phyloP scores from a whole-genome alignment of 2,888 invertebrate genomes.

The Isotomurus palustris region DNA sequence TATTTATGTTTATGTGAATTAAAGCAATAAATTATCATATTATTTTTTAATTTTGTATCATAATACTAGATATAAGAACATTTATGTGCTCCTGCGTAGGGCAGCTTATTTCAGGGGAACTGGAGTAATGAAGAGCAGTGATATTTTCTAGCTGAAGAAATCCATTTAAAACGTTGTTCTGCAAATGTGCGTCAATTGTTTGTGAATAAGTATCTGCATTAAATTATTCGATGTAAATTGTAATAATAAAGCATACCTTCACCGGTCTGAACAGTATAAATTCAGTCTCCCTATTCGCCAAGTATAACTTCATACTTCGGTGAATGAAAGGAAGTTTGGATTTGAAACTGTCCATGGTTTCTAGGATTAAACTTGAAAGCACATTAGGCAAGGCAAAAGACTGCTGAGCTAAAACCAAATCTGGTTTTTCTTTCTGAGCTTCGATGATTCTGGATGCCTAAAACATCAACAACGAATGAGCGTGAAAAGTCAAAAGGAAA shows the following conservation, averaged over 20 bases:
- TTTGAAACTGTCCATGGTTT: slow-evolving; percentile 56
- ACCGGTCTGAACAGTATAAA: slow-evolving; percentile 93
- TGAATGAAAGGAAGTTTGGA: slow-evolving; percentile 73
- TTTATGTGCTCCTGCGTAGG: slow-evolving; percentile 91
- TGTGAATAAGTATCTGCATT: not conserved
- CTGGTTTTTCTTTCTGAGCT: slow-evolving; percentile 61
- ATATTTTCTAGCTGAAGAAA: slow-evolving; percentile 79
- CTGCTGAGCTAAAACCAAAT: slow-evolving; percentile 44
- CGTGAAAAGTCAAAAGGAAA: slow-evolving; percentile 7
- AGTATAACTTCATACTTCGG: slow-evolving; percentile 86
- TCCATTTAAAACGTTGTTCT: slow-evolving; percentile 82
- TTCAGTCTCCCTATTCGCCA: slow-evolving; percentile 95
- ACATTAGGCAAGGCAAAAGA: slow-evolving; percentile 44
- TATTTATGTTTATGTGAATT: no score
- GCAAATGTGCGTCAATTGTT: slow-evolving; percentile 46
- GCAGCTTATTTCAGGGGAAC: slow-evolving; percentile 76
- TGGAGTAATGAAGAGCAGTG: slow-evolving; percentile 68
- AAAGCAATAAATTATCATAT: no score
- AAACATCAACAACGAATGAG: not conserved
- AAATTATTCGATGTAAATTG: not conserved
- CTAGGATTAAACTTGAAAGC: slow-evolving; percentile 41
- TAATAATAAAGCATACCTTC: slow-evolving; percentile 58
- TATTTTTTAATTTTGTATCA: slow-evolving; percentile 41
- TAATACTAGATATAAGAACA: slow-evolving; percentile 70
- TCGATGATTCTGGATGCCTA: slow-evolving; percentile 60